These are phyloP conservation scores for Cataglyphis rosenhaueri DNA, from an alignment of 2,888 invertebrate genomes.

Conservation along the genomic window DNA sequence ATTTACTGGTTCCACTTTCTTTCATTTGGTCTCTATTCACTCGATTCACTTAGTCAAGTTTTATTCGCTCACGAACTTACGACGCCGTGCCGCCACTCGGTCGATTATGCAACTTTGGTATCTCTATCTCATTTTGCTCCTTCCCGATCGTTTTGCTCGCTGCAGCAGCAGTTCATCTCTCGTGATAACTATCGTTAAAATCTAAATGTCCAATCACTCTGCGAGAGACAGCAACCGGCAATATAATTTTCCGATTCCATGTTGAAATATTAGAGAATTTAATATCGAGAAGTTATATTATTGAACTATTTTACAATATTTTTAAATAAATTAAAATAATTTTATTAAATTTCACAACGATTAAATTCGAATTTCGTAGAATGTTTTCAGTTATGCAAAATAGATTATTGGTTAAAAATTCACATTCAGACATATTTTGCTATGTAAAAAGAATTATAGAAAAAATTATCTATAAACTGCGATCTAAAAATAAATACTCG, in stretches of 20 bases:
- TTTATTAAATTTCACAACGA: constrained; percentile 17
- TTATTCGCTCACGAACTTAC: constrained; percentile 78
- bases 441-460: neutral
- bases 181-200: constrained; percentile 37
- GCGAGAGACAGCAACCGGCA: neutral
- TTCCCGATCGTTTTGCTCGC: constrained; percentile 45
- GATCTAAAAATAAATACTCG: constrained; percentile 44
- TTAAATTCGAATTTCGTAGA: constrained; percentile 24
- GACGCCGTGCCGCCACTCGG: constrained; percentile 72
- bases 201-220: constrained; percentile 16
- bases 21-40: constrained; percentile 77
- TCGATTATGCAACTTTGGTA: constrained; percentile 77
- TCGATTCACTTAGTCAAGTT: constrained; percentile 80
- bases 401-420: constrained; percentile 23
- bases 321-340: constrained; percentile 6
- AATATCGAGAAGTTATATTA: neutral
- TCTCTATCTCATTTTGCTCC: constrained; percentile 54
- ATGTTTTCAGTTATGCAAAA: constrained; percentile 14
- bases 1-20: constrained; percentile 78
- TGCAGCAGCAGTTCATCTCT: constrained; percentile 26
- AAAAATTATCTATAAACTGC: neutral
- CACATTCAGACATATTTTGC: neutral
- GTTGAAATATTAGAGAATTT: constrained; percentile 18
- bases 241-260: constrained; percentile 18
- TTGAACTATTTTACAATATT: neutral